Conservation (phyloP, 1,140 invertebrate genomes). For the Myzus persicae region DNA sequence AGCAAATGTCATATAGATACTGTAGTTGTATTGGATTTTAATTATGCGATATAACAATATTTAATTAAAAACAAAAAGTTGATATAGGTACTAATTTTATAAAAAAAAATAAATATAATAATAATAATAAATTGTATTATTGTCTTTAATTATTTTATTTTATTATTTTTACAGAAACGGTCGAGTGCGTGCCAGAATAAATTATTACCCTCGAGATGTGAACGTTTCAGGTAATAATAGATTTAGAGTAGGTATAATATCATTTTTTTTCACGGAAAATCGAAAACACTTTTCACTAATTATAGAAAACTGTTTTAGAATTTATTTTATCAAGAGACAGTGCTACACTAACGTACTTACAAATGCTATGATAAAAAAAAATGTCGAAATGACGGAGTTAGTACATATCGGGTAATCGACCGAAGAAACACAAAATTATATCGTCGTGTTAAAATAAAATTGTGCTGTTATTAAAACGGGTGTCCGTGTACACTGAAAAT, state of each 20-base stretch:
- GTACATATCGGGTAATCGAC: background rate
- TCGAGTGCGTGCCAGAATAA: background rate
- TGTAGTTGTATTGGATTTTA: background rate
- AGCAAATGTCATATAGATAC: background rate
- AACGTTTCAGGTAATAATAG: background rate
- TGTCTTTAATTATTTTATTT: background rate
- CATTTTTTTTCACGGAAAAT: background rate
- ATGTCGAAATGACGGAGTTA: background rate
- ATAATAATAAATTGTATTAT: too few species aligned
- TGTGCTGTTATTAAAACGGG: background rate
- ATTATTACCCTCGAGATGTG: background rate
- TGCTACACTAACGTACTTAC: background rate
- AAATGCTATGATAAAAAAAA: background rate
- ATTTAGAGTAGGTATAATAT: background rate
- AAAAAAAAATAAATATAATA: too few species aligned
- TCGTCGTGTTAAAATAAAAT: background rate
- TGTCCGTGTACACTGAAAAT: background rate
- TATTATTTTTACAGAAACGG: background rate
- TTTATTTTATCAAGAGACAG: background rate
- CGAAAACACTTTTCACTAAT: background rate
- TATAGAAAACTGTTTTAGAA: background rate
- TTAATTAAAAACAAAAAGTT: too few species aligned
- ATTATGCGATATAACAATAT: background rate
- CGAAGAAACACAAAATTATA: background rate
- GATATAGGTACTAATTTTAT: too few species aligned